phyloP scores from a whole-genome alignment of 2,113 vertebrate species.

The Anser cygnoides region DNA sequence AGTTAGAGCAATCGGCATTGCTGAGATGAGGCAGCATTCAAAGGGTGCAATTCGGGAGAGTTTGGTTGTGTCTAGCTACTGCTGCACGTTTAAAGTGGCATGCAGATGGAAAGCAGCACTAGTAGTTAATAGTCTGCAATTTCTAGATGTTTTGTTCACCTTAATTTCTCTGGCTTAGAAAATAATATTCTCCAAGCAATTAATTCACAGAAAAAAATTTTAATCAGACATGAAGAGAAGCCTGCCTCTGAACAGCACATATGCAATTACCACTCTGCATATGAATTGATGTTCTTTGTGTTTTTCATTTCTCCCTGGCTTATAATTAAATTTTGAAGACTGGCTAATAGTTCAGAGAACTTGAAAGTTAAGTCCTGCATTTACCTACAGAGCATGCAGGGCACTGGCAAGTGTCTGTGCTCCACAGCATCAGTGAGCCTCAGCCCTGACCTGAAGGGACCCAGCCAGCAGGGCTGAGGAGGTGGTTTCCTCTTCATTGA shows the following conservation, averaged over 20 bases:
- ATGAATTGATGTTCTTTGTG: neutral
- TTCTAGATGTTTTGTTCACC: neutral
- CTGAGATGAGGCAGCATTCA: neutral
- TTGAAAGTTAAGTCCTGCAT: conserved; percentile 19
- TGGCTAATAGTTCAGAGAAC: neutral
- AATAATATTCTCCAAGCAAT: neutral
- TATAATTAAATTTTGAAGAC: conserved; percentile 32
- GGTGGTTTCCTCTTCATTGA: neutral
- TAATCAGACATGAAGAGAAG: conserved; percentile 1
- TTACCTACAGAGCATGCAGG: neutral
- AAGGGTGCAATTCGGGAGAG: neutral
- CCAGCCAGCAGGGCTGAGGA: neutral
- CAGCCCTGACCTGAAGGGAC: conserved; percentile 8
- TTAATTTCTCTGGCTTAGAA: neutral
- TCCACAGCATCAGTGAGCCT: neutral
- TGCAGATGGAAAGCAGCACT: neutral
- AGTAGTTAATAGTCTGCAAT: neutral
- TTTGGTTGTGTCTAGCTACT: neutral
- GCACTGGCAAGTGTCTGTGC: neutral
- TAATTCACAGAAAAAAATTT: neutral
- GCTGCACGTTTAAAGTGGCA: neutral
- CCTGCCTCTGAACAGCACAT: neutral
- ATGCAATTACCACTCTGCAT: conserved; percentile 12
- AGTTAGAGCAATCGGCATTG: neutral
- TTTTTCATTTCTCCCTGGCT: neutral